Conservation (phyloP, 2,888 invertebrate genomes). For the Agrochola macilenta region DNA sequence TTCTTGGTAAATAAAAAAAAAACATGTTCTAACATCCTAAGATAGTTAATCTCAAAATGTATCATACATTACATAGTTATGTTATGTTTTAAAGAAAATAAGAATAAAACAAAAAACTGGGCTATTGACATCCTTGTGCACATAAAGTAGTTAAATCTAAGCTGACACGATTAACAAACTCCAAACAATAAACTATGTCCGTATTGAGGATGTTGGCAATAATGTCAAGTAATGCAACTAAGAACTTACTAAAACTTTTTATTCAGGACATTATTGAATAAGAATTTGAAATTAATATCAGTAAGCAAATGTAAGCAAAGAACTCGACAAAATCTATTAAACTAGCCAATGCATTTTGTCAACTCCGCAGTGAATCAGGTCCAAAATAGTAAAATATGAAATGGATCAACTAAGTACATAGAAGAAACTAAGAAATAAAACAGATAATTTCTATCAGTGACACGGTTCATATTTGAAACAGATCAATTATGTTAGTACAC, state of each 20-base stretch:
- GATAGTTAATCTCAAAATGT: conserved; percentile 1
- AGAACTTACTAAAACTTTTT: background rate
- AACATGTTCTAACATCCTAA: background rate
- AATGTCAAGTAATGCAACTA: background rate
- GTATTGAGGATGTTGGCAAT: background rate
- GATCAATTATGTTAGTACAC: background rate
- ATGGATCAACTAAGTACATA: background rate
- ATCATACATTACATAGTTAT: background rate
- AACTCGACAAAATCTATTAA: background rate
- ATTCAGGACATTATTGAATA: background rate
- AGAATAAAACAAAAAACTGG: background rate
- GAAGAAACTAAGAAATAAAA: background rate
- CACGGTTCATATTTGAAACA: background rate
- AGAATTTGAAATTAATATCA: background rate
- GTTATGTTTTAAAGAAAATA: background rate
- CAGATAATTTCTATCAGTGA: background rate
- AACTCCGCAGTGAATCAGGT: background rate
- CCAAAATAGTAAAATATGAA: background rate
- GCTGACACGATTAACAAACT: background rate
- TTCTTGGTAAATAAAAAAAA: background rate
- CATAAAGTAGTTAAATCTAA: background rate
- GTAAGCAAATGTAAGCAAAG: background rate
- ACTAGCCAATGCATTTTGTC: background rate
- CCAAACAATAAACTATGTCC: background rate
- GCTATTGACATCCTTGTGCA: background rate